A percentile compares a stretch with the other conserved stretches of the same genome.
Evolutionary conservation across 1,140 invertebrate species (phyloP).

Genomic region (Spodoptera litura): DNA sequence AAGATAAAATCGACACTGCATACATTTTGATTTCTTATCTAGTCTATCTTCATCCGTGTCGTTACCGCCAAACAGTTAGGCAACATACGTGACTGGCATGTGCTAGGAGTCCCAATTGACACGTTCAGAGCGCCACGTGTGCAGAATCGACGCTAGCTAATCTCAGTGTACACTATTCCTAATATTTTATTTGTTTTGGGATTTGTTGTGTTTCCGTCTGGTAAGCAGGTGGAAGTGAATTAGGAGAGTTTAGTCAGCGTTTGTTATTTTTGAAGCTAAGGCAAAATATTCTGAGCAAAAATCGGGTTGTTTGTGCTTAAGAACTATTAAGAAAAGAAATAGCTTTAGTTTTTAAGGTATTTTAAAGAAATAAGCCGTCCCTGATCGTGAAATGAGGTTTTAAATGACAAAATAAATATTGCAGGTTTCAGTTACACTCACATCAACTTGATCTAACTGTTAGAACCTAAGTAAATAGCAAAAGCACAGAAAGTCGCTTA

Average conservation of each 20-base stretch:
- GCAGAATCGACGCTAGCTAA: slow-evolving; percentile 58
- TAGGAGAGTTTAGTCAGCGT: neutral
- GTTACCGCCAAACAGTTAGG: slow-evolving; percentile 67
- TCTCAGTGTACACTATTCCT: slow-evolving; percentile 39
- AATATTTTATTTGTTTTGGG: slow-evolving; percentile 50
- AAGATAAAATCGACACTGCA: slow-evolving; percentile 18
- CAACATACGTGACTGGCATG: slow-evolving; percentile 66
- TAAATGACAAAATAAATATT: too few relatives aligned
- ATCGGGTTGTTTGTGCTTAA: too few relatives aligned
- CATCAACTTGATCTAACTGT: too few relatives aligned
- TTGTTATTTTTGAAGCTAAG: neutral
- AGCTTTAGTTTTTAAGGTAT: too few relatives aligned
- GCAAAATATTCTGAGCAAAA: too few relatives aligned
- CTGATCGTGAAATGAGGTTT: too few relatives aligned
- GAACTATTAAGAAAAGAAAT: too few relatives aligned
- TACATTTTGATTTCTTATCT: slow-evolving; percentile 2
- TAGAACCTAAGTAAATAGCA: too few relatives aligned
- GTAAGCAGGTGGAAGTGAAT: slow-evolving; percentile 1
- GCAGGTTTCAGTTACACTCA: too few relatives aligned
- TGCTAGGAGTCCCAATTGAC: slow-evolving; percentile 61
- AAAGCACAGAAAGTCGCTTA: too few relatives aligned
- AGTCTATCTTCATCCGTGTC: slow-evolving; percentile 45
- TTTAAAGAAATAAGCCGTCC: too few relatives aligned
- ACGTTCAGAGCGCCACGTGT: slow-evolving; percentile 61
- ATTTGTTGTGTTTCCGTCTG: neutral